Conservation (phyloP, 2,113 vertebrate genomes). For the Tachuris rubrigastra region DNA sequence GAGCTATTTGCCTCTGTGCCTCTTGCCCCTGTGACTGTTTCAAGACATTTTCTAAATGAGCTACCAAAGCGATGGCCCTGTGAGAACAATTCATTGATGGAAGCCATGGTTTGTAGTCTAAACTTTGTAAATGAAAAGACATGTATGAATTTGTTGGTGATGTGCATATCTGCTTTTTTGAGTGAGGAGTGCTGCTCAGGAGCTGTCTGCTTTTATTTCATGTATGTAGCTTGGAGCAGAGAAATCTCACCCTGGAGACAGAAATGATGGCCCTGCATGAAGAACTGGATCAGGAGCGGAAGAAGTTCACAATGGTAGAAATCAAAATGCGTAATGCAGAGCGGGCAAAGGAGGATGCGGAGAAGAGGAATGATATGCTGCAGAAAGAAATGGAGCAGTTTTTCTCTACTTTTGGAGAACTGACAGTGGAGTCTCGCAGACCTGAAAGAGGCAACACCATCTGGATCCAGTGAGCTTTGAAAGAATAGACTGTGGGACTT, state of each 20-base stretch:
- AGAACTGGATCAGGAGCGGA: conserved; percentile 95
- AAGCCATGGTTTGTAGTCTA: neutral
- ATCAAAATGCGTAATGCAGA: conserved; percentile 97
- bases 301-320: conserved; percentile 99
- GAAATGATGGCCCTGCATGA: conserved; percentile 91
- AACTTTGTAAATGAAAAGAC: neutral
- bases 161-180: neutral
- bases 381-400: conserved; percentile 99
- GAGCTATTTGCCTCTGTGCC: neutral
- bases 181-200: neutral
- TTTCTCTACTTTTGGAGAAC: conserved; percentile 95
- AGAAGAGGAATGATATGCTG: conserved; percentile 94
- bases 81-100: neutral
- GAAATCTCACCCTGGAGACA: conserved; percentile 89
- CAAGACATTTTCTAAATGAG: neutral
- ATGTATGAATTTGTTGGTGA: neutral
- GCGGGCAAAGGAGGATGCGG: conserved; percentile 93
- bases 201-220: neutral
- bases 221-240: conserved; percentile 87
- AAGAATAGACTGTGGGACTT: neutral
- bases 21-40: neutral
- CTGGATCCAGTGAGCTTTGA: conserved; percentile 90
- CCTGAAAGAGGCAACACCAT: conserved; percentile 90
- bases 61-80: neutral
- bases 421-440: conserved; percentile 89